Evolutionary conservation across 2,888 invertebrate species (phyloP).

Genomic region (Drosophila anceps): DNA sequence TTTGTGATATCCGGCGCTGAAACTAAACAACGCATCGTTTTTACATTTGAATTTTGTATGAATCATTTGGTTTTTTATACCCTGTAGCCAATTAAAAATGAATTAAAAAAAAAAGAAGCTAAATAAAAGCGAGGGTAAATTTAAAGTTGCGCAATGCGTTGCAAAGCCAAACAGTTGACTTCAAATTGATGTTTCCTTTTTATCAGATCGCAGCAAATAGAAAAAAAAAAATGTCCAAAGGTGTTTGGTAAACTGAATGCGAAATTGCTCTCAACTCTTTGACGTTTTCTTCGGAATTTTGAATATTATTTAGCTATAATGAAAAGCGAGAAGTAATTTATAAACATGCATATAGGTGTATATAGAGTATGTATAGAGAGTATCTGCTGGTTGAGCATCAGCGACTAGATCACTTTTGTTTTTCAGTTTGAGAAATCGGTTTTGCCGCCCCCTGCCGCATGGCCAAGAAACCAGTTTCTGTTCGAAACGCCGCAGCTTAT

Average conservation of each 20-base stretch:
- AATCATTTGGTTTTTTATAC: constrained; percentile 55
- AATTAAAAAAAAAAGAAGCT: constrained; percentile 5
- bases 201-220: not conserved
- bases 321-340: not conserved
- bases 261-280: not conserved
- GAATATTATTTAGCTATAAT: not conserved
- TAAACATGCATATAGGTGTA: not conserved
- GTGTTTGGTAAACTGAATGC: not conserved
- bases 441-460: constrained; percentile 27
- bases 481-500: constrained; percentile 43
- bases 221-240: not conserved
- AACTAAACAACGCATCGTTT: constrained; percentile 67
- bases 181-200: not conserved
- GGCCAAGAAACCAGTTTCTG: constrained; percentile 47
- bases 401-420: not conserved
- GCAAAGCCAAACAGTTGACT: constrained; percentile 3
- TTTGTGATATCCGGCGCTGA: constrained; percentile 55
- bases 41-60: constrained; percentile 69
- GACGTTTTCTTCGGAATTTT: not conserved
- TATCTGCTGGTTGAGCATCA: not conserved
- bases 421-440: constrained; percentile 54
- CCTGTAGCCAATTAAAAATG: constrained; percentile 19
- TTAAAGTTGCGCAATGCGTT: constrained; percentile 1
- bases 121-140: not conserved
- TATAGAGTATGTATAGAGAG: not conserved